Base-by-base conservation (phyloP, 1,140 invertebrate genomes). In the Limonius californicus region DNA sequence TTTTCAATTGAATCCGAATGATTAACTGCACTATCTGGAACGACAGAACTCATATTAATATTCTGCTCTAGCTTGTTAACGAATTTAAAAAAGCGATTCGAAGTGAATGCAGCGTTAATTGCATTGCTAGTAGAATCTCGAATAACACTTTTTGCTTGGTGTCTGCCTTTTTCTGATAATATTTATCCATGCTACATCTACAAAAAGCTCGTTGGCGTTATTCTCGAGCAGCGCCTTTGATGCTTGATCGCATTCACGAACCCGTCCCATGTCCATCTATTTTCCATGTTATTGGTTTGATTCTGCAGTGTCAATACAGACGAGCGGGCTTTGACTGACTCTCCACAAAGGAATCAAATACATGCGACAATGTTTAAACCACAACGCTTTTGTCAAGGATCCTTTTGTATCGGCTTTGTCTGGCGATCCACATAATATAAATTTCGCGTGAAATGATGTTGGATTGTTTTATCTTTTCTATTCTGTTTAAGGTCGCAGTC, bases 211-310 rank as follows among this genome's bases (percentile, higher is more conserved):
- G 35, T 9, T 39, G 35, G 2, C n/a, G n/a, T 39, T 39, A 39
- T 39, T 39, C n/a, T 39, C n/a, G n/a, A 39, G 8, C 2, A n/a
- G 23, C 9, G 23, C 59, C 63, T 70, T 71, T 71, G 70, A 70
- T 59, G 67, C 58, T 62, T 68, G 63, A 63, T 14, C 8, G n/a
- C 35, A 39, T 65, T 63, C 43, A 57, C 39, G 62, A 60, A 64
- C 30, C 47, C 23, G 30, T 58, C 47, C n/a, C 57, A 20, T 70
- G 70, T 70, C 70, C 72, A 73, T 72, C 68, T 72, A 73, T 72
- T 73, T 73, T 73, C 72, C 72, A 72, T 73, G 70, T 70, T 73
- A 72, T 73, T 73, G 72, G 70, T 73, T 73, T 72, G 70, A 73
- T 71, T 71, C 62, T 60, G 54, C 56, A 65, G 62, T 71, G 71